Percentiles rank a stretch among this genome's conserved stretches.
Evolutionary conservation across 2,797 vertebrate genomes (phyloP).

Genomic region (Chaenodraco wilsoni): DNA sequence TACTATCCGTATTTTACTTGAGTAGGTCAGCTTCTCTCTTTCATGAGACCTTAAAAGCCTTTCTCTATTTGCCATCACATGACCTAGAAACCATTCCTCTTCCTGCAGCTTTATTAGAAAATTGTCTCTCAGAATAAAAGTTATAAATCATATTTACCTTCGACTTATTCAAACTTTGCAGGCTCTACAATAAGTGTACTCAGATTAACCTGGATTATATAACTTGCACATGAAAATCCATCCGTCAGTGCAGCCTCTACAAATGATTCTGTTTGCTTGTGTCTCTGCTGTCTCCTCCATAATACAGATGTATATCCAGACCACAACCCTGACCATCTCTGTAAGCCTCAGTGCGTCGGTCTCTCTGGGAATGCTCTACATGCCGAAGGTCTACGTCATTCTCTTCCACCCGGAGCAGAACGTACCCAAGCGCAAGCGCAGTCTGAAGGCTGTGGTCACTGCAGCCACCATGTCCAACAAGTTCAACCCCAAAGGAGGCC

Average conservation of each 20-base stretch:
- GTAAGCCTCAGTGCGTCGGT: constrained; percentile 96
- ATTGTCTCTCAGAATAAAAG: neutral
- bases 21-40: neutral
- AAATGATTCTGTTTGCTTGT: constrained; percentile 10
- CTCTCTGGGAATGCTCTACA: constrained; percentile 97
- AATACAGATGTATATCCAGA: constrained; percentile 96
- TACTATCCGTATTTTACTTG: neutral
- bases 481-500: constrained; percentile 93
- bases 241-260: neutral
- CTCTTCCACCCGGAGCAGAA: constrained; percentile 98
- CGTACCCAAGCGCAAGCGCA: constrained; percentile 95
- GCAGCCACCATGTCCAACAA: constrained; percentile 98
- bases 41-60: constrained; percentile 1
- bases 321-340: constrained; percentile 94
- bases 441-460: constrained; percentile 95
- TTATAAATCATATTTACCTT: neutral
- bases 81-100: constrained; percentile 12
- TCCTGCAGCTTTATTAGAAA: constrained; percentile 19
- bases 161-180: constrained; percentile 1
- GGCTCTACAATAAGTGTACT: neutral
- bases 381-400: constrained; percentile 98
- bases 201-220: constrained; percentile 4
- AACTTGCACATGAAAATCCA: neutral
- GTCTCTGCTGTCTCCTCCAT: constrained; percentile 36
- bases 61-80: neutral